A percentile compares a stretch with the other conserved stretches of the same genome.
These are phyloP conservation scores for Nothobranchius furzeri DNA, from an alignment of 2,113 vertebrate genomes.

Conservation along the genomic window DNA sequence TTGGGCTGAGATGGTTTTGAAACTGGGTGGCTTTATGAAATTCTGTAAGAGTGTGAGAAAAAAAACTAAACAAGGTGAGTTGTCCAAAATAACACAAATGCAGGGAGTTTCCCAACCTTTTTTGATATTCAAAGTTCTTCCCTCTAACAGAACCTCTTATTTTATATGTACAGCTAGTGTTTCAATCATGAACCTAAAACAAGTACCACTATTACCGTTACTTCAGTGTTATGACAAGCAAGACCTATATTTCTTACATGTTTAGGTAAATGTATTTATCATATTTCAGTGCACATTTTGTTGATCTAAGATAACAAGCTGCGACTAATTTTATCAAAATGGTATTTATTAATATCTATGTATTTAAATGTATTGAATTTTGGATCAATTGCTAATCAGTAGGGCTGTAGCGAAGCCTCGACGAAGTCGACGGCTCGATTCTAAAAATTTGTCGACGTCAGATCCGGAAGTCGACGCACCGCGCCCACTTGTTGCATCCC, in stretches of 20 bases:
- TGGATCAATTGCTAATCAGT: neutral
- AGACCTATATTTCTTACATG: neutral
- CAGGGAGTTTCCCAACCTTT: constrained; percentile 58
- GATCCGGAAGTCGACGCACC: too few relatives aligned
- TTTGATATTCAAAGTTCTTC: constrained; percentile 10
- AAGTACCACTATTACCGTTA: neutral
- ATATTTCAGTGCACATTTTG: too few relatives aligned
- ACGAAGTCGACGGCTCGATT: too few relatives aligned
- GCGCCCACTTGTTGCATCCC: too few relatives aligned
- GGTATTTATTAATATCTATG: too few relatives aligned
- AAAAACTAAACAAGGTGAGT: constrained; percentile 30
- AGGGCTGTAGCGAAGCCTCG: too few relatives aligned
- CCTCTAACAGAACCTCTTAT: neutral
- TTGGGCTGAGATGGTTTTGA: constrained; percentile 32
- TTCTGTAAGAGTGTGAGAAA: neutral
- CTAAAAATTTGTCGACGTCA: too few relatives aligned
- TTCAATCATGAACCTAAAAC: neutral
- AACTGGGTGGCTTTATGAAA: neutral
- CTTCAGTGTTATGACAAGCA: too few relatives aligned
- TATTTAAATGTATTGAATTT: neutral
- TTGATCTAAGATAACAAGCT: too few relatives aligned
- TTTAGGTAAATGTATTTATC: neutral
- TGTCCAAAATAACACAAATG: constrained; percentile 26
- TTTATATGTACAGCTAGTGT: neutral
- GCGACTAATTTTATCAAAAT: too few relatives aligned